phyloP scores from a whole-genome alignment of 2,888 invertebrate genomes.

The Andricus quercusramuli region DNA sequence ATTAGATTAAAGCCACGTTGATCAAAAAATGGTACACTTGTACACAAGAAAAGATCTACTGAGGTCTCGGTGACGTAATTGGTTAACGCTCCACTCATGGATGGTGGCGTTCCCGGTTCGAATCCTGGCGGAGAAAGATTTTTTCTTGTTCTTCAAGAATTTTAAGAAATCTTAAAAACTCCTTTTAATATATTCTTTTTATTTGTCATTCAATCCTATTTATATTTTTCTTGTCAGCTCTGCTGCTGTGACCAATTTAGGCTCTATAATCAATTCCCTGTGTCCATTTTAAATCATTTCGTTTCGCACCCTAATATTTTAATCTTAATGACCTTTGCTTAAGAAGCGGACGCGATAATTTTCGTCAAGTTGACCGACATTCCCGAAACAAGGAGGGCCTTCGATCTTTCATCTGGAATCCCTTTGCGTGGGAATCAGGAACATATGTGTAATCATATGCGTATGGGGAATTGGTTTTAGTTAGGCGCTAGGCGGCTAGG shows the following conservation, averaged over 20 bases:
- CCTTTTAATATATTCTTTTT: too few species aligned
- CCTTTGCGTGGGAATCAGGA: slow-evolving; percentile 30
- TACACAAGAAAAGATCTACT: too few species aligned
- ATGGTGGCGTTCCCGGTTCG: too few species aligned
- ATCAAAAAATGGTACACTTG: too few species aligned
- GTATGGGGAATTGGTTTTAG: slow-evolving; percentile 29
- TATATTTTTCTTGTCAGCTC: background rate
- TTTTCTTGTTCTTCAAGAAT: too few species aligned
- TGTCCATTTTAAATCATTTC: background rate
- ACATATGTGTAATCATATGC: slow-evolving; percentile 39
- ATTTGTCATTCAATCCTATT: background rate
- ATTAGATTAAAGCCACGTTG: too few species aligned
- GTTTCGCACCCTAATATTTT: slow-evolving; percentile 12
- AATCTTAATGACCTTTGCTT: slow-evolving; percentile 5
- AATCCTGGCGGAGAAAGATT: too few species aligned
- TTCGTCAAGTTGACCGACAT: slow-evolving; percentile 28
- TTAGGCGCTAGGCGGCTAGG: background rate
- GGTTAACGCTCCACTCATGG: too few species aligned
- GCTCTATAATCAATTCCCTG: background rate
- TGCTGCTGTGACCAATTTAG: background rate
- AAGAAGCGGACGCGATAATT: slow-evolving; percentile 9
- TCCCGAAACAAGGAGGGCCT: slow-evolving; percentile 27
- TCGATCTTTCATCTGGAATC: slow-evolving; percentile 26
- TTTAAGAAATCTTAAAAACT: too few species aligned
- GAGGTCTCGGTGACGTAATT: too few species aligned